Evolutionary conservation across 2,797 vertebrate species (phyloP), one percentile per base, ranked within the genome.

Genomic region (Harpagifer antarcticus): DNA sequence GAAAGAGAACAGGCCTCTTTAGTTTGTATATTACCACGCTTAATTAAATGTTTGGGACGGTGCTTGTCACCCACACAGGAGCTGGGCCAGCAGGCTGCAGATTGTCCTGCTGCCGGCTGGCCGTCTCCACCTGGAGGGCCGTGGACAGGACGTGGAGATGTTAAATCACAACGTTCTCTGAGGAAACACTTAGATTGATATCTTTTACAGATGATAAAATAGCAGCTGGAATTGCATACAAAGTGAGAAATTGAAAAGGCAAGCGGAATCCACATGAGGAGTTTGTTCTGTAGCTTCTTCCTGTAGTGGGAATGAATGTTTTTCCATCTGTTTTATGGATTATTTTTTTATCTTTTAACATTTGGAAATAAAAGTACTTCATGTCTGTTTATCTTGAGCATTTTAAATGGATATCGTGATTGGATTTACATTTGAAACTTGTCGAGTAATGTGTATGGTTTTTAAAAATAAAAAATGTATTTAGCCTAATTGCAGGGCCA

Each of bases 401-500:
- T 95, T 96, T 95, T 95, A 95, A 95, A 95, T 95, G 93, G 91
- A 94, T 95, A 95, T 95, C 84, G 95, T 95, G 94, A 94, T 96
- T 95, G 93, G 92, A 95, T 94, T 96, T 95, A 95, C 94, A 95
- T 96, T 95, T 95, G 94, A 95, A 95, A 95, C 92, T 95, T 95
- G 95, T 96, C 89, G 87, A 96, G 94, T 95, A 95, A 95, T 93
- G 95, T 96, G 94, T 96, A 95, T 95, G 94, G 95, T 96, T 96
- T 96, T 95, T 95, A 95, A 96, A 94, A 95, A 96, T 95, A 95
- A 96, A 95, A 94, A 95, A 94, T 93, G 90, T 95, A 95, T 96
- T 95, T 95, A 96, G 95, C 93, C 93, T 95, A 95, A 88, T 74
- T 72, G 76, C 79, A 92, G 91, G 91, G 83, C 88, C 85, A 82